Evolutionary conservation across 2,113 vertebrate genomes (phyloP).

Genomic region (Sinocyclocheilus grahami): DNA sequence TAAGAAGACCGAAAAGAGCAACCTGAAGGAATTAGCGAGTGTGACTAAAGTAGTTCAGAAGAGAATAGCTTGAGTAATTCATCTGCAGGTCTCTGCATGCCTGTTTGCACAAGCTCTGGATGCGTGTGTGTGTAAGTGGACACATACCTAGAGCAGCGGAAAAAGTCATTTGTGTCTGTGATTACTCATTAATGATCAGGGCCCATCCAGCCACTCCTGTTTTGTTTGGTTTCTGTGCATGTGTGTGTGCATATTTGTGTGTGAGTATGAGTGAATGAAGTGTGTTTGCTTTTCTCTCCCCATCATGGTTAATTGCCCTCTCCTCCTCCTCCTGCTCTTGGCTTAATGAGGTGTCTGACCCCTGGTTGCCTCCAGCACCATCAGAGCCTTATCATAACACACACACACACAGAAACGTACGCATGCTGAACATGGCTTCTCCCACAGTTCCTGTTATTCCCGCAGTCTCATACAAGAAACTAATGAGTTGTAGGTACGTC

Average conservation of each 20-base stretch:
- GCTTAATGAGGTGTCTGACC: constrained; percentile 60
- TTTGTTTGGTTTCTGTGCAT: constrained; percentile 45
- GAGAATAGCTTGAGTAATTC: constrained; percentile 28
- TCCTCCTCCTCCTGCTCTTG: constrained; percentile 53
- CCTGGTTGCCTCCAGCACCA: constrained; percentile 50
- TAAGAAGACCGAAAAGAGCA: neutral
- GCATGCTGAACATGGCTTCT: constrained; percentile 12
- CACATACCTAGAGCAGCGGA: constrained; percentile 38
- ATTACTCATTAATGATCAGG: constrained; percentile 62
- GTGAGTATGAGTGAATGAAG: constrained; percentile 45
- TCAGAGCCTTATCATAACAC: constrained; percentile 35
- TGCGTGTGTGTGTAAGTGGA: constrained; percentile 35
- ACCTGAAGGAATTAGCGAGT: constrained; percentile 11
- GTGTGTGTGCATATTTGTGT: constrained; percentile 39
- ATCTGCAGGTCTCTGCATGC: constrained; percentile 48
- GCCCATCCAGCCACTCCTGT: constrained; percentile 53
- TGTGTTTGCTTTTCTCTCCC: constrained; percentile 53
- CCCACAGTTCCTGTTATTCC: constrained; percentile 9
- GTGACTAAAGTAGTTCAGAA: constrained; percentile 43
- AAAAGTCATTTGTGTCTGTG: constrained; percentile 59
- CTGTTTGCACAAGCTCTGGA: constrained; percentile 38
- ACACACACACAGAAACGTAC: neutral
- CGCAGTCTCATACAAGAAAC: neutral
- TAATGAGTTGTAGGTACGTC: constrained; percentile 17
- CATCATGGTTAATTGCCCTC: neutral